Conservation (phyloP, 2,888 invertebrate genomes). For the Euclidia mi region DNA sequence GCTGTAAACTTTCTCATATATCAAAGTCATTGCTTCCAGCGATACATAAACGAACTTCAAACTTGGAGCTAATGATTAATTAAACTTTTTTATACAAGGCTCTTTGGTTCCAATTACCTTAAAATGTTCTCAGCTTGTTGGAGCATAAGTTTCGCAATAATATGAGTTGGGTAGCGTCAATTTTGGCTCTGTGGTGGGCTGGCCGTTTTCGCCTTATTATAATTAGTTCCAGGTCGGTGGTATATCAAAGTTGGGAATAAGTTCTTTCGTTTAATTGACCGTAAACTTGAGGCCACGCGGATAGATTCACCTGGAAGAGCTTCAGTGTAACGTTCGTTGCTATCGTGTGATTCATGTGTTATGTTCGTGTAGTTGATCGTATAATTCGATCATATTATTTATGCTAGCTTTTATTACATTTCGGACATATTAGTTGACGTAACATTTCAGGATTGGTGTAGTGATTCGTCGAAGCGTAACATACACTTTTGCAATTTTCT, state of each 20-base stretch:
- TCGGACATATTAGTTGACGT: no score
- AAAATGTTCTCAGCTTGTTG: conserved; percentile 56
- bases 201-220: conserved; percentile 80
- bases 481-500: no score
- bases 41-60: conserved; percentile 38
- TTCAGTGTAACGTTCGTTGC: conserved; percentile 13
- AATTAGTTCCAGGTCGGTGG: conserved; percentile 82
- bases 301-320: conserved; percentile 72
- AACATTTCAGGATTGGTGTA: no score
- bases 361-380: no score
- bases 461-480: no score
- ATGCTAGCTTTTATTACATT: background rate
- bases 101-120: conserved; percentile 41
- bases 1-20: conserved; percentile 32
- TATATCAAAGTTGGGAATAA: conserved; percentile 81
- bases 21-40: conserved; percentile 44
- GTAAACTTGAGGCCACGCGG: conserved; percentile 69
- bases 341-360: conserved; percentile 56
- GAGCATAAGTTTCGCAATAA: conserved; percentile 64
- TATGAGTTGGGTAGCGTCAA: conserved; percentile 46
- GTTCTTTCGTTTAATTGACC: conserved; percentile 84
- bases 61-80: conserved; percentile 45
- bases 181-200: conserved; percentile 50
- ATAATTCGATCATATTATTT: background rate
- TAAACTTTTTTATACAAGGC: conserved; percentile 48